These are phyloP conservation scores for Acronicta aceris DNA, from an alignment of 2,888 invertebrate genomes.

Conservation along the genomic window DNA sequence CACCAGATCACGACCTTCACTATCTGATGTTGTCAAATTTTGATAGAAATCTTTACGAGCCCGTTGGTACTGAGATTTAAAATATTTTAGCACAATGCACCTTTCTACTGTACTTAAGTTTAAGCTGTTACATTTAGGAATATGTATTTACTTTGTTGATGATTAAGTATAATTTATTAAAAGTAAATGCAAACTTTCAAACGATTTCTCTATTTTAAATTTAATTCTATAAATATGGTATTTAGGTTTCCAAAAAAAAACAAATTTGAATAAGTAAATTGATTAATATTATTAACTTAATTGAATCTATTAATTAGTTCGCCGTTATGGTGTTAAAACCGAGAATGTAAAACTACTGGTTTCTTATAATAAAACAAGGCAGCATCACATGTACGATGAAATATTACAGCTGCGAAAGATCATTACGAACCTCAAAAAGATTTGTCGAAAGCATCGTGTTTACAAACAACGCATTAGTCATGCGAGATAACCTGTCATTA, in stretches of 20 bases:
- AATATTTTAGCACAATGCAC: conserved; percentile 50
- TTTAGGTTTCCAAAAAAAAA: conserved; percentile 24
- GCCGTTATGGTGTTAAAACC: conserved; percentile 22
- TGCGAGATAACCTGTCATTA: conserved; percentile 50
- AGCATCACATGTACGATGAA: conserved; percentile 31
- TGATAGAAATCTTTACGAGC: conserved; percentile 67
- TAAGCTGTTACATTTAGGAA: no score
- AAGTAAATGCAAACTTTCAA: conserved; percentile 40
- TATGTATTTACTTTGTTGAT: background rate
- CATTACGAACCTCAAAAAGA: conserved; percentile 37
- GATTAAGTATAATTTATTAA: conserved; percentile 24
- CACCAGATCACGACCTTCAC: conserved; percentile 71
- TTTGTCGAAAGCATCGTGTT: conserved; percentile 41
- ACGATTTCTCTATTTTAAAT: conserved; percentile 11
- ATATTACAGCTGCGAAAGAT: conserved; percentile 34
- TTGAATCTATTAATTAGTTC: conserved; percentile 29
- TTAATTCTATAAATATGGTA: conserved; percentile 10
- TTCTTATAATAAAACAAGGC: background rate
- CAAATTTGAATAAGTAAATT: conserved; percentile 17
- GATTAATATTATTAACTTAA: conserved; percentile 37
- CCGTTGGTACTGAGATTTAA: conserved; percentile 59
- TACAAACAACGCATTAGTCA: conserved; percentile 48
- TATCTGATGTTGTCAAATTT: conserved; percentile 68
- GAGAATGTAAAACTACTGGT: conserved; percentile 12
- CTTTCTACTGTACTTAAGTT: conserved; percentile 41